Conservation (phyloP, 2,888 invertebrate genomes). For the Orchesella flavescens region DNA sequence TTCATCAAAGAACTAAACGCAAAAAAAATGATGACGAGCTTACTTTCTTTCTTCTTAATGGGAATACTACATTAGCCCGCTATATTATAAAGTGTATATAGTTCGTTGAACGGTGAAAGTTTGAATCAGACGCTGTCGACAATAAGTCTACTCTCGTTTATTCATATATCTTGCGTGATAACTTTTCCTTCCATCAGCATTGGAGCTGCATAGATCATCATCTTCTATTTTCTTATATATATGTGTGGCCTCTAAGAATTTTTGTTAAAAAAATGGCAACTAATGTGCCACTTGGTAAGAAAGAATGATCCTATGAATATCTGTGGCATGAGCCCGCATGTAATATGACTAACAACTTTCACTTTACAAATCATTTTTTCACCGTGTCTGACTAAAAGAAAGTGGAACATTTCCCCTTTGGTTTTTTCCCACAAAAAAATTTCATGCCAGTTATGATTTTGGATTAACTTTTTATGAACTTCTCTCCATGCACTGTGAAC, state of each 20-base stretch:
- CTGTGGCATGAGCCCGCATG: neutral
- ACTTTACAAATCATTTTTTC: neutral
- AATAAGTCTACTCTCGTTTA: neutral
- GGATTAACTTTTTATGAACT: slow-evolving; percentile 50
- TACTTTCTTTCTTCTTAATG: neutral
- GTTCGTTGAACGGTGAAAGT: neutral
- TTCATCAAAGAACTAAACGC: slow-evolving; percentile 6
- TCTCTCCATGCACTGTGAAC: slow-evolving; percentile 21
- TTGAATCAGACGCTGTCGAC: neutral
- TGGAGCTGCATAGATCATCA: too few species aligned
- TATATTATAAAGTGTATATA: too few species aligned
- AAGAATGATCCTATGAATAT: neutral
- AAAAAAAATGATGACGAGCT: neutral
- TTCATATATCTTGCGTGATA: neutral
- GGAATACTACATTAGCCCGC: too few species aligned
- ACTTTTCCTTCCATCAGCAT: neutral
- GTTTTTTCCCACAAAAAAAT: neutral
- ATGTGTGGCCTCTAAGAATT: too few species aligned
- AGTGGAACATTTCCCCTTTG: slow-evolving; percentile 13
- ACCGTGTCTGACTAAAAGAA: neutral
- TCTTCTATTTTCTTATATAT: too few species aligned
- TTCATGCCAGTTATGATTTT: slow-evolving; percentile 35
- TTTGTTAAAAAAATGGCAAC: too few species aligned
- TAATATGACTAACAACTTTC: neutral
- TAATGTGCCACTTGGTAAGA: neutral